Base-by-base conservation (phyloP, 1,140 invertebrate species). In the Pemphigus obesinymphae region DNA sequence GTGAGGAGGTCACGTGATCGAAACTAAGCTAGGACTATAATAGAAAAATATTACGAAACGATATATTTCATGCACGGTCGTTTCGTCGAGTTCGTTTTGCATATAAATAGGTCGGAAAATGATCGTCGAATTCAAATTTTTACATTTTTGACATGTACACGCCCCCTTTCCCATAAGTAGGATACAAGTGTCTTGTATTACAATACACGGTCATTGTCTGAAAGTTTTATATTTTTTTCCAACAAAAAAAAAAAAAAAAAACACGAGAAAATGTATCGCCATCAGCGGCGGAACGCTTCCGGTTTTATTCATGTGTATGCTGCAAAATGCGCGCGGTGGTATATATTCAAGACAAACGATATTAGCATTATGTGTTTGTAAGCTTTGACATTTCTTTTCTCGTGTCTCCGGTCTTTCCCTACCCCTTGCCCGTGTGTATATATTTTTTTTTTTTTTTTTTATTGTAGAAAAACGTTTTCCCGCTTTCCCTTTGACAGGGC, bases 321-420 rank as follows among this genome's bases (percentile, higher is more conserved):
- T 50, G 58, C 50, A 80, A 29, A 61, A 61, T 17, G 37, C 31
- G n/a, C 26, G 37, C 31, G n/a, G 37, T 58, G 55, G 55, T 63
- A n/a, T n/a, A n/a, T n/a, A 80, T 80, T 80, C 55, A 80, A 80
- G 76, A 80, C 76, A 80, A 80, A 80, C 76, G 76, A 80, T 80
- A 80, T 80, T 80, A 80, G 76, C 76, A 80, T 80, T 80, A 80
- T 80, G 76, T 80, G 76, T 80, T 80, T 80, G 76, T 80, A 80
- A 80, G 76, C 76, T 80, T 80, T 80, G 76, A 61, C 76, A 80
- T 80, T 80, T 80, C 55, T 80, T 80, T 78, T 80, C 37, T 73
- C 43, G 26, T 73, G 68, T 70, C 68, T 70, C 40, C 40, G 40
- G 68, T 70, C 26, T 70, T 50, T 78, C 34, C 8, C 29, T 53